Evolutionary conservation across 2,113 vertebrate genomes (phyloP).

Genomic region (Gila orcuttii): DNA sequence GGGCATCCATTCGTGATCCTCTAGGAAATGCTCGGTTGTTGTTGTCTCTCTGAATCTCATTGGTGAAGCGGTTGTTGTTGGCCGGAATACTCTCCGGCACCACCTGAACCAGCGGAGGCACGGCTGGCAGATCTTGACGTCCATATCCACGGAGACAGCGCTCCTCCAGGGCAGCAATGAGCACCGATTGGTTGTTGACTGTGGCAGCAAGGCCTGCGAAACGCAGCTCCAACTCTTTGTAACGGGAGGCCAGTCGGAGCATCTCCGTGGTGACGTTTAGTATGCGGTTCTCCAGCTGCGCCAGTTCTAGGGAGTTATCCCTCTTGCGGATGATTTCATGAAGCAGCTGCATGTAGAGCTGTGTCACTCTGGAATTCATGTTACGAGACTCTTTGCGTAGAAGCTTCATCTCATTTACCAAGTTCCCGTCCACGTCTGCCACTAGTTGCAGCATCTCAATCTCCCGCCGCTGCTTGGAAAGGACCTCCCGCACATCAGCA

Average conservation of each 20-base stretch:
- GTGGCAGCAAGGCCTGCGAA: constrained; percentile 86
- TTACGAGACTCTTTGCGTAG: constrained; percentile 96
- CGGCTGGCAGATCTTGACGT: constrained; percentile 79
- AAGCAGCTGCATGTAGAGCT: constrained; percentile 97
- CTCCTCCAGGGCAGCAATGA: constrained; percentile 88
- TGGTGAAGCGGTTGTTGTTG: constrained; percentile 85
- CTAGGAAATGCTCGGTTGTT: constrained; percentile 82
- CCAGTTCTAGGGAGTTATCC: constrained; percentile 95
- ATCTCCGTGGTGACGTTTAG: constrained; percentile 96
- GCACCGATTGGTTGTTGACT: constrained; percentile 95
- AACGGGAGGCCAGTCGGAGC: constrained; percentile 89
- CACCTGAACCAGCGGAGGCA: constrained; percentile 93
- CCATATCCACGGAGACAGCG: constrained; percentile 86
- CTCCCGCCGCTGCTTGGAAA: constrained; percentile 90
- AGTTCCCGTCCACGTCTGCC: constrained; percentile 93
- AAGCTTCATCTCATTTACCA: constrained; percentile 96
- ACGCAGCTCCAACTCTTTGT: constrained; percentile 89
- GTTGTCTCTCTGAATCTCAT: constrained; percentile 92
- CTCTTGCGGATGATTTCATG: constrained; percentile 98
- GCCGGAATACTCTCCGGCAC: constrained; percentile 89
- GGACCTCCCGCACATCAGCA: constrained; percentile 90
- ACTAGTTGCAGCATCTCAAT: constrained; percentile 93
- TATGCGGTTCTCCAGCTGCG: constrained; percentile 93
- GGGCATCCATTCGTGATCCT: constrained; percentile 77
- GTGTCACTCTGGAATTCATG: constrained; percentile 98